Evolutionary conservation across 2,888 invertebrate genomes (phyloP), one percentile per base, ranked within the genome.

Genomic region (Rotaria macrura): DNA sequence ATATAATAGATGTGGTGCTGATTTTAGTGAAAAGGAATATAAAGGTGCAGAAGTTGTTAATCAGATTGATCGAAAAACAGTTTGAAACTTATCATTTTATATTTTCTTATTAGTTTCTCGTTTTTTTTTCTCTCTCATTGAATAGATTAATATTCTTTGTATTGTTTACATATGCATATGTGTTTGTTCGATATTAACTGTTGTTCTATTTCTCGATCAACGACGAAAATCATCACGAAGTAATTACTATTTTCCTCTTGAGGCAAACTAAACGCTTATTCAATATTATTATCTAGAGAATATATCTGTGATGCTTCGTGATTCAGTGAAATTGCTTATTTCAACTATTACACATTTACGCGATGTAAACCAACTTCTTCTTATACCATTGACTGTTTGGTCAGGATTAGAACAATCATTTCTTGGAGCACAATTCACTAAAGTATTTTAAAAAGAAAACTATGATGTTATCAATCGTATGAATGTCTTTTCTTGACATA

Each of bases 401-500:
- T 55, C 72, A 0, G 85, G 85, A 23, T 85, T 85, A 83, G 85
- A 85, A 83, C 85, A 85, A 85, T 83, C 54, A 34, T 85, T 52
- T 79, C n/a, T 85, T 12, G n/a, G 43, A 55, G 85, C 85, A 40
- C 83, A 85, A 47, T 85, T 85, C 57, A 85, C 85, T 10, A 85
- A 55, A 83, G 85, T 85, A 83, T 14, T 47, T 23, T 20, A 17
- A 29, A 1, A 65, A 9, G 20, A 6, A 23, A 23, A 52, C 12
- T 17, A 52, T 52, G 20, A 52, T 52, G 20, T 7, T 23, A 52
- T 52, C 3, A 23, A 52, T 49, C 17, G 17, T 57, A 12, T n/a
- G 29, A 1, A 14, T 29, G 12, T 49, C 4, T 34, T 29, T 65
- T 29, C 17, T 29, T 65, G 4, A 40, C 88, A 34, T 65, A 90